These are phyloP conservation scores for Aurelia coerulea DNA, from an alignment of 30 jellyfish, hydroid and myxozoan species.

Conservation along the genomic window DNA sequence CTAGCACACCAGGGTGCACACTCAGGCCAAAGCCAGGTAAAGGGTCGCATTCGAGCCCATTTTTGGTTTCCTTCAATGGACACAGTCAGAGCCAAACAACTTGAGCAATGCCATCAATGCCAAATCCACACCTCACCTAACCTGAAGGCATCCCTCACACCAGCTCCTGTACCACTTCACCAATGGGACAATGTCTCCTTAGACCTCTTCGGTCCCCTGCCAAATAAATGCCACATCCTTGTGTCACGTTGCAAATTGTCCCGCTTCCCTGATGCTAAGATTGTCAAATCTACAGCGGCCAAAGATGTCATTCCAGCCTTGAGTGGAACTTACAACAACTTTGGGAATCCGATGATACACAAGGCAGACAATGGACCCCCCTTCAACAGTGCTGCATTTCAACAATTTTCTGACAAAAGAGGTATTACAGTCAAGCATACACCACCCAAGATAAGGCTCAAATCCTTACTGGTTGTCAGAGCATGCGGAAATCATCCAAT, in stretches of 20 bases:
- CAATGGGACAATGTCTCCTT: constrained; percentile 29
- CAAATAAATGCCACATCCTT: constrained; percentile 26
- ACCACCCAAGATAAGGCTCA: too few relatives aligned
- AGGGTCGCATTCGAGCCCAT: too few relatives aligned
- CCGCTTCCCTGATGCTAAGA: constrained; percentile 71
- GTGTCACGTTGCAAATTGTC: constrained; percentile 33
- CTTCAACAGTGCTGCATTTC: constrained; percentile 20
- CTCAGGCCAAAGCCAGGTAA: too few relatives aligned
- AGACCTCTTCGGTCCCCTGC: constrained; percentile 66
- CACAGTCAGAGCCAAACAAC: too few relatives aligned
- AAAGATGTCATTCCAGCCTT: constrained; percentile 55
- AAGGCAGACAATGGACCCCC: constrained; percentile 73
- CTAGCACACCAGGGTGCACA: too few relatives aligned
- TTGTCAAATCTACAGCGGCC: constrained; percentile 46
- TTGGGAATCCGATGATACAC: constrained; percentile 60
- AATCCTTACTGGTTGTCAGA: too few relatives aligned
- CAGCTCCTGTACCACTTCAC: not conserved
- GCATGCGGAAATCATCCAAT: too few relatives aligned
- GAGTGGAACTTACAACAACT: constrained; percentile 23
- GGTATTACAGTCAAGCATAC: constrained; percentile 30
- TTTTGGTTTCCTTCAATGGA: too few relatives aligned
- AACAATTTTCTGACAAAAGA: constrained; percentile 18
- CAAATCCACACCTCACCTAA: too few relatives aligned
- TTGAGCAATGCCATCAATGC: too few relatives aligned
- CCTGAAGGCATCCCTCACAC: too few relatives aligned